Evolutionary conservation across 2,888 invertebrate species (phyloP), one percentile per base, ranked within the genome.

Genomic region (Zelleria hepariella): DNA sequence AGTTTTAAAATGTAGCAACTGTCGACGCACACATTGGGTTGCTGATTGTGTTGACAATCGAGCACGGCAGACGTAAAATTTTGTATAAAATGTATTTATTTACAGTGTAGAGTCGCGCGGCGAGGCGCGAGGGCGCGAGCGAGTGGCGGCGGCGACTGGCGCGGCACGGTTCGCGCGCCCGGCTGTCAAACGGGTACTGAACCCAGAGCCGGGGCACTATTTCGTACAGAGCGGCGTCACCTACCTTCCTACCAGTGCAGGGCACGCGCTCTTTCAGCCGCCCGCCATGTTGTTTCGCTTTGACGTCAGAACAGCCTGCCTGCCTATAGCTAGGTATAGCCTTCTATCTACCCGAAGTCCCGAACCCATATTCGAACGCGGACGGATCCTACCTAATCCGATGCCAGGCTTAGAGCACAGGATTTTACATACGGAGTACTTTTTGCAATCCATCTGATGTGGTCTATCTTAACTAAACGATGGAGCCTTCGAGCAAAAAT

Each of bases 131-230:
- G n/a, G 85, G 84, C 86, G 82, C 79, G 79, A 73, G 68, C 67
- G 67, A 71, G 68, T 59, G 65, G 66, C 32, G 32, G 61, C 68
- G 73, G 69, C n/a, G 54, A 54, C 26, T 42, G 32, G 32, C 32
- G 42, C 55, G 25, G 23, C 2, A 10, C 20, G 24, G 10, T 21
- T 6, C 0, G 53, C 72, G 68, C 84, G 81, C 82, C 72, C 86
- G 86, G 86, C 80, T 83, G 85, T 84, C 85, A 82, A 82, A 84
- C 87, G 86, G 86, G 84, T 86, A 88, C 88, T 88, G 84, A 87
- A 85, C 84, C 80, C 77, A 57, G 26, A 52, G 32, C 32, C 32
- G 32, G 32, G 15, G 32, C 32, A 42, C 32, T 42, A 42, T 42
- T 42, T 42, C 32, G 32, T 42, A 15, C 32, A 15, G 32, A 42